These are phyloP conservation scores for Peucedramus taeniatus DNA, from an alignment of 2,113 vertebrate species.

Conservation along the genomic window DNA sequence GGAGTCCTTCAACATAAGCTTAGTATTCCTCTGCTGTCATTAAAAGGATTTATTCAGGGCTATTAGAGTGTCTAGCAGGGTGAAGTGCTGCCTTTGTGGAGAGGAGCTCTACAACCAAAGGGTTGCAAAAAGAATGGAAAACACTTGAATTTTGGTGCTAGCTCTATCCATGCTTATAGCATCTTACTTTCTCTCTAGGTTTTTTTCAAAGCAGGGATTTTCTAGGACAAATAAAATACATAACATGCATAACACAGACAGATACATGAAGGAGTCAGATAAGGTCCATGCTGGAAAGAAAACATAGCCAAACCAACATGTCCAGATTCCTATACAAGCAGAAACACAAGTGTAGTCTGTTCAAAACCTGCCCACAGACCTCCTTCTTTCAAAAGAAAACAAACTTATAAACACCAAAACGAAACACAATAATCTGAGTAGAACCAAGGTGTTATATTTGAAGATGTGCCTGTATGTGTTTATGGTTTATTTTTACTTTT, in stretches of 20 bases:
- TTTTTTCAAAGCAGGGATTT: not conserved
- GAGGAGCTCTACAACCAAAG: not conserved
- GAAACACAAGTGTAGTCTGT: not conserved
- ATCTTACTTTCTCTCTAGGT: not conserved
- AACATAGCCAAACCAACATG: not conserved
- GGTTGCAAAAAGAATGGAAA: not conserved
- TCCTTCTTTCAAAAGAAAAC: not conserved
- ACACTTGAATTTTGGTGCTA: not conserved
- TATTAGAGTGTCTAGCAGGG: not conserved
- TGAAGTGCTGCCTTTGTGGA: not conserved
- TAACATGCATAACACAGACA: not conserved
- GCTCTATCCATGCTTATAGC: not conserved
- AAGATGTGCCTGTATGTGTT: not conserved
- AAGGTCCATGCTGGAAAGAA: not conserved
- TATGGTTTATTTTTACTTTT: not conserved
- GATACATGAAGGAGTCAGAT: not conserved
- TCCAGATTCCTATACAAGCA: not conserved
- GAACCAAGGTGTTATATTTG: not conserved
- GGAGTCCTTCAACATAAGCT: not conserved
- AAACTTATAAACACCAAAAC: not conserved
- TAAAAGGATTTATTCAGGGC: not conserved
- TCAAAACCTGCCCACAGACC: not conserved
- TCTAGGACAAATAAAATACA: not conserved
- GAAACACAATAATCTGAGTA: not conserved
- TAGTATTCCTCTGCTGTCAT: not conserved